A percentile compares a stretch with the other conserved stretches of the same genome.
Conservation (phyloP, 2,113 vertebrate species). For the Anarhynchus alexandrinus region DNA sequence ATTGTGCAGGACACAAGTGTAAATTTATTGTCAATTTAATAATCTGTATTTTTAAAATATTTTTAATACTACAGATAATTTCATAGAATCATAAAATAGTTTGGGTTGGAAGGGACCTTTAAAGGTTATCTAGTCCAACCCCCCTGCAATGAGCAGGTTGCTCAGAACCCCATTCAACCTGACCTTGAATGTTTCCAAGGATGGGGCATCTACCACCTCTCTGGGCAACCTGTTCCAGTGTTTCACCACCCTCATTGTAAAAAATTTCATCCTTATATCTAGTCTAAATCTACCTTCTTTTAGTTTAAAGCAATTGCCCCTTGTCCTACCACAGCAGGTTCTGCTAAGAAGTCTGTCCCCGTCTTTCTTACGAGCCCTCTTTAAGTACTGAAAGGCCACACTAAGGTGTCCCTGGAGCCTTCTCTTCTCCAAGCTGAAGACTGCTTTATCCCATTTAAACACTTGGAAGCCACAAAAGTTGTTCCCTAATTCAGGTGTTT, state of each 20-base stretch:
- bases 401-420: background rate
- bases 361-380: background rate
- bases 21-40: background rate
- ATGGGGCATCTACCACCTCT: background rate
- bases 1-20: background rate
- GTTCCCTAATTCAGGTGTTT: background rate
- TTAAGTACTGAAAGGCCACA: background rate
- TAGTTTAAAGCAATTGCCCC: background rate
- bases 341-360: background rate
- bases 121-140: background rate
- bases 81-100: background rate
- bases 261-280: background rate
- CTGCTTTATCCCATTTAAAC: background rate
- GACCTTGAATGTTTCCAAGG: background rate
- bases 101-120: background rate
- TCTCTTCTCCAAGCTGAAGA: background rate
- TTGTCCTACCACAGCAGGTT: background rate
- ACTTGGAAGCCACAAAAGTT: background rate
- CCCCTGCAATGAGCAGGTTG: background rate
- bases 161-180: background rate
- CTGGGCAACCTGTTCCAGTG: background rate
- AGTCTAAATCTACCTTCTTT: background rate
- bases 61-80: background rate
- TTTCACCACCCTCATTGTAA: background rate
- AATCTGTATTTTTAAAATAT: background rate